Evolutionary conservation across 2,113 vertebrate species (phyloP), one percentile per base, ranked within the genome.

Genomic region (Xiphophorus couchianus): DNA sequence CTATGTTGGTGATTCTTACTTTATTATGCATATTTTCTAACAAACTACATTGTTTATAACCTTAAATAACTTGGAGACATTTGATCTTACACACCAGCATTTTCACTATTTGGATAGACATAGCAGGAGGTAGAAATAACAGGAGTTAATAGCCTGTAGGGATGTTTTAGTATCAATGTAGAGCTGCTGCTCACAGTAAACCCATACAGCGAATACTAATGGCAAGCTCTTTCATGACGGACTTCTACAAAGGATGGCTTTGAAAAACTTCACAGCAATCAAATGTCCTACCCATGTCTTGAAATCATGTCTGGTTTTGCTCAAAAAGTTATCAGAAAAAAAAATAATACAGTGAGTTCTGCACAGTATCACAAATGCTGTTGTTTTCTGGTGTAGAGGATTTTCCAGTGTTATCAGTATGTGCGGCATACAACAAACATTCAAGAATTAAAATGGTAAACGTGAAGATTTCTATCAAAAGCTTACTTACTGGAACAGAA

Each of bases 91-190:
- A 69, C 54, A 54, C 71, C 61, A 25, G 83, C 62, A 64, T 42
- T 78, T 68, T 66, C 31, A 76, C 69, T 44, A 42, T 28, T 70
- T 35, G 79, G 15, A 68, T 28, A 28, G 35, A 39, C 74, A 74
- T 68, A 81, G 80, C 73, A 39, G 71, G 73, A 25, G 71, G 71
- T 31, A 64, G 65, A 66, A 28, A 71, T 77, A 81, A 89, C 67
- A 10, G 30, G 75, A 76, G 64, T 37, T 58, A 33, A 69, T 71
- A 68, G 61, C 76, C 17, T 19, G 35, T 63, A 72, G 62, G 72
- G 60, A 65, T 14, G 58, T 44, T 6, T 70, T 71, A 29, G 27
- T 76, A 71, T 78, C 62, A 44, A 65, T 66, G 74, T 63, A 74
- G 30, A 39, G 42, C 63, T 25, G 31, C n/a, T 42, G 9, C 69